phyloP scores from a whole-genome alignment of 2,113 vertebrate genomes.

The Syrrhaptes paradoxus region DNA sequence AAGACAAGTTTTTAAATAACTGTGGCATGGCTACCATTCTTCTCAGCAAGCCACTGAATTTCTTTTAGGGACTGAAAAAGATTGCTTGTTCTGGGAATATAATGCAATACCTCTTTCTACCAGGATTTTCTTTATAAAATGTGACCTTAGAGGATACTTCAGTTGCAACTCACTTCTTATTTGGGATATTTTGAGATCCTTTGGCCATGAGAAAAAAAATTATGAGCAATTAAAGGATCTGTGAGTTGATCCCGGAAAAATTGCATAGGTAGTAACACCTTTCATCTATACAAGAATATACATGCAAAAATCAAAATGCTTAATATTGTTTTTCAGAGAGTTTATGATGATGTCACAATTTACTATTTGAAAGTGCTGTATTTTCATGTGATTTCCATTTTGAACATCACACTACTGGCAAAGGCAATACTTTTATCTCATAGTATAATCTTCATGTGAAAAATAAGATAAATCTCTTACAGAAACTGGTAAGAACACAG shows the following conservation, averaged over 20 bases:
- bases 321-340: neutral
- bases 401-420: neutral
- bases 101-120: neutral
- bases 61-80: neutral
- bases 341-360: neutral
- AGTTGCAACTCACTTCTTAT: neutral
- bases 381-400: neutral
- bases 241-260: neutral
- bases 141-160: neutral
- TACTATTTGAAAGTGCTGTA: neutral
- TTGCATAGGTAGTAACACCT: neutral
- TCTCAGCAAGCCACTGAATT: slow-evolving; percentile 16
- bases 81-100: slow-evolving; percentile 16
- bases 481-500: neutral
- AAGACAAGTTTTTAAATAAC: slow-evolving; percentile 71
- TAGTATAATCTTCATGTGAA: neutral
- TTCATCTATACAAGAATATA: neutral
- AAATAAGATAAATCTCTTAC: neutral
- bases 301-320: neutral
- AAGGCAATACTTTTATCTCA: neutral
- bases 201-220: neutral
- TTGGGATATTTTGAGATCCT: neutral
- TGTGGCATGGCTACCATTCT: slow-evolving; percentile 42
- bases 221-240: neutral
- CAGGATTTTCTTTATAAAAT: neutral